A percentile compares a stretch with the other conserved stretches of the same genome.
These are phyloP conservation scores for Ruditapes philippinarum DNA, from an alignment of 1,140 invertebrate species.

Conservation along the genomic window DNA sequence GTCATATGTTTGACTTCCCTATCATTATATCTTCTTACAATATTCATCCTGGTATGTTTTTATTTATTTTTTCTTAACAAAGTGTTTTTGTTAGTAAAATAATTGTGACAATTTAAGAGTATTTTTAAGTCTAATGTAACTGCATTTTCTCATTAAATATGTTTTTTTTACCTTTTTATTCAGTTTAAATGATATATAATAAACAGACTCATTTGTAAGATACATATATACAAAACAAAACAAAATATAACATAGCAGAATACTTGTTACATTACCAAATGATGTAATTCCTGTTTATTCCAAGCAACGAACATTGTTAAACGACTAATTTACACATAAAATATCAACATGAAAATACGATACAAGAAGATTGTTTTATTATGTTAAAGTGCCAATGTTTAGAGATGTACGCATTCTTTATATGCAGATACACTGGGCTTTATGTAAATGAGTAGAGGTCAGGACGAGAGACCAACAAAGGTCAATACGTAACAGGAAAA, in stretches of 20 bases:
- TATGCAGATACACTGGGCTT: background rate
- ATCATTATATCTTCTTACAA: no score
- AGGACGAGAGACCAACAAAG: background rate
- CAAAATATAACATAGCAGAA: background rate
- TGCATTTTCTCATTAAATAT: no score
- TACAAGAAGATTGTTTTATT: background rate
- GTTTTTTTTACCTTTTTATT: no score
- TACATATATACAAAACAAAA: background rate
- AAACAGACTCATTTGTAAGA: no score
- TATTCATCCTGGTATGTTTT: no score
- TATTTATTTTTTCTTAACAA: no score
- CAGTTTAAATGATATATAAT: no score
- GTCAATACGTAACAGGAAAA: background rate
- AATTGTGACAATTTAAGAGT: no score
- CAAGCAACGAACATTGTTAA: constrained; percentile 44
- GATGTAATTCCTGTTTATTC: constrained; percentile 20
- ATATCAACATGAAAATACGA: background rate
- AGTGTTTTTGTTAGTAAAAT: no score
- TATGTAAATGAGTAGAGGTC: background rate
- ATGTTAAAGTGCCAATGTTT: background rate
- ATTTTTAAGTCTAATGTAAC: no score
- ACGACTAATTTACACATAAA: background rate
- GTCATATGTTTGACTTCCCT: no score
- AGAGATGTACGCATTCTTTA: background rate
- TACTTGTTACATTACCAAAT: background rate